Evolutionary conservation across 2,113 vertebrate species (phyloP), one percentile per base, ranked within the genome.

Genomic region (Ia io): DNA sequence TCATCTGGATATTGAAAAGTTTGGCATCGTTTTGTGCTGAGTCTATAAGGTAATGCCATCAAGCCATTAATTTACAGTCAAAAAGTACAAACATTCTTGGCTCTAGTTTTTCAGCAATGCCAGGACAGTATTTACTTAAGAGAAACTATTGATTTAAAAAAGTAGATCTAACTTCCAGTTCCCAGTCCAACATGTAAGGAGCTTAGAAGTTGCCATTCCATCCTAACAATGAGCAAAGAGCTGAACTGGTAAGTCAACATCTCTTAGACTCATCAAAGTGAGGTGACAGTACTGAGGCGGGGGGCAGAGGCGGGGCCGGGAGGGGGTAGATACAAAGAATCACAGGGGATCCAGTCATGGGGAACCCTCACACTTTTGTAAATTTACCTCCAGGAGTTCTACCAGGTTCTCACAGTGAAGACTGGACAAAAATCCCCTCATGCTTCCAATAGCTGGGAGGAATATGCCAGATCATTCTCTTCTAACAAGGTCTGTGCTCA

Each of bases 181-280:
- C 73, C 53, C 17, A 22, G 22, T 23, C 51, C 47, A 82, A 42
- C 20, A 53, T 42, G 9, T 59, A 80, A 85, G 74, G 2, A 79
- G 5, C 18, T 63, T 67, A 67, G 44, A 85, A 67, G 18, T 22
- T 32, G 1, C 37, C 14, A 35, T n/a, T 76, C 40, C 49, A 73
- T 53, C 44, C 37, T 53, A 79, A 90, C 35, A 79, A 77, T 51
- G 17, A 93, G 10, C 59, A 56, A 88, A 83, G 76, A 69, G 70
- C 35, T 78, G 20, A 95, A 85, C 6, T 42, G 70, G 70, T 51
- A 69, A 77, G 32, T 35, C 35, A 91, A 78, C 30, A 88, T 30
- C 42, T 49, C 67, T 88, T 76, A 78, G 13, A 95, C 53, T 25
- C 30, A 63, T 40, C 11, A 71, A 93, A 89, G 23, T 63, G 12